Conservation (phyloP, 2,113 vertebrate genomes). For the Boleophthalmus pectinirostris region DNA sequence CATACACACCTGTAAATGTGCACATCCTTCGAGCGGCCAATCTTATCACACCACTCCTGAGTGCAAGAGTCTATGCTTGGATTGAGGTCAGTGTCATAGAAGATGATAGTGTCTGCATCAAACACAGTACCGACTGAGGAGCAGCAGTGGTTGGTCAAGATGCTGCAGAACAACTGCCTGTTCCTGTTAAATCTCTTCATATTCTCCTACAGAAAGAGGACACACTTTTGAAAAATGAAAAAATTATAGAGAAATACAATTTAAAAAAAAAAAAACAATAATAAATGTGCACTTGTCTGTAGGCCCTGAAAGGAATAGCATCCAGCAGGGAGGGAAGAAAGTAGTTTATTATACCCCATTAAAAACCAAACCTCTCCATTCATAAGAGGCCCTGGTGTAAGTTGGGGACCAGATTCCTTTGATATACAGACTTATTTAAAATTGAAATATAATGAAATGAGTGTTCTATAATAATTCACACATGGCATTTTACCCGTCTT, state of each 20-base stretch:
- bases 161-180: conserved; percentile 88
- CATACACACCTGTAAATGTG: conserved; percentile 88
- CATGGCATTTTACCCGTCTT: conserved; percentile 80
- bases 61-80: conserved; percentile 91
- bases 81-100: conserved; percentile 92
- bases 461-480: not conserved
- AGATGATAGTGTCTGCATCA: conserved; percentile 90
- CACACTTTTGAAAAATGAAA: not conserved
- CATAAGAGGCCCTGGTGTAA: conserved; percentile 36
- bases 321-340: conserved; percentile 51
- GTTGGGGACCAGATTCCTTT: conserved; percentile 21
- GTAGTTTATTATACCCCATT: conserved; percentile 37
- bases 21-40: conserved; percentile 91
- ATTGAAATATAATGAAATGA: too few species aligned
- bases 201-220: conserved; percentile 74
- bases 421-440: not conserved
- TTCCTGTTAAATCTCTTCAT: conserved; percentile 89
- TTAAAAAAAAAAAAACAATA: too few species aligned
- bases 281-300: conserved; percentile 29
- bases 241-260: too few species aligned
- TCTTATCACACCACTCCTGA: conserved; percentile 92
- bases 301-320: conserved; percentile 40
- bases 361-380: conserved; percentile 42
- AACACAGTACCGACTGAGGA: conserved; percentile 84
- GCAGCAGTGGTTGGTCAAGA: conserved; percentile 91